A percentile compares a stretch with the other conserved stretches of the same genome.
Evolutionary conservation across 1,140 invertebrate species (phyloP).

Genomic region (Cydia splendana): DNA sequence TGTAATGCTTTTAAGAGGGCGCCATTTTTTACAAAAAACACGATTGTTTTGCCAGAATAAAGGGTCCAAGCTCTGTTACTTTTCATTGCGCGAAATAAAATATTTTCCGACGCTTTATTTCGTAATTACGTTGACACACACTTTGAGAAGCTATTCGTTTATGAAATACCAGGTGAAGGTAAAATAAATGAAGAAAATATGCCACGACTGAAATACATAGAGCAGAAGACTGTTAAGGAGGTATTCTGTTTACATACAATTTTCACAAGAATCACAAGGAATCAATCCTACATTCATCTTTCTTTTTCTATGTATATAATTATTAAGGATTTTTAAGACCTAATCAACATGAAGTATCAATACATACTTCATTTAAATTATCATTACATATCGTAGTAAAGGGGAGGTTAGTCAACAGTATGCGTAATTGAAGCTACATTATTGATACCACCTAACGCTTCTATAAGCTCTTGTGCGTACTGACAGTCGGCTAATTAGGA

Average conservation of each 20-base stretch:
- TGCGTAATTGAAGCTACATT: neutral
- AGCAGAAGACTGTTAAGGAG: neutral
- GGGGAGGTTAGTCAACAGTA: neutral
- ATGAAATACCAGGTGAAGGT: constrained; percentile 1
- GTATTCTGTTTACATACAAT: too few species aligned
- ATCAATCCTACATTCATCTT: too few species aligned
- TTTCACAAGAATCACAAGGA: too few species aligned
- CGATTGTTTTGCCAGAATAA: constrained; percentile 17
- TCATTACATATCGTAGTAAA: neutral
- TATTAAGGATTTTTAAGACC: too few species aligned
- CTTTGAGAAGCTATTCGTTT: neutral
- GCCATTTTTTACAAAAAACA: constrained; percentile 23
- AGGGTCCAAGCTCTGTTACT: neutral
- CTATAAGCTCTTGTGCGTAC: neutral
- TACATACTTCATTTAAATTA: too few species aligned
- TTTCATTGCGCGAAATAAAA: neutral
- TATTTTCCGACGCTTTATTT: neutral
- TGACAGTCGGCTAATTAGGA: neutral
- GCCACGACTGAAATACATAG: neutral
- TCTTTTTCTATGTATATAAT: too few species aligned
- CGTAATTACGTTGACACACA: constrained; percentile 5
- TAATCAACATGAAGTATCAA: too few species aligned
- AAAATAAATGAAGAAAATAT: neutral
- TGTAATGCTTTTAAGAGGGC: constrained; percentile 6
- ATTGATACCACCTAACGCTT: neutral